A percentile compares a stretch with the other conserved stretches of the same genome.
Evolutionary conservation across 2,113 vertebrate genomes (phyloP).

Genomic region (Varanus salvator): DNA sequence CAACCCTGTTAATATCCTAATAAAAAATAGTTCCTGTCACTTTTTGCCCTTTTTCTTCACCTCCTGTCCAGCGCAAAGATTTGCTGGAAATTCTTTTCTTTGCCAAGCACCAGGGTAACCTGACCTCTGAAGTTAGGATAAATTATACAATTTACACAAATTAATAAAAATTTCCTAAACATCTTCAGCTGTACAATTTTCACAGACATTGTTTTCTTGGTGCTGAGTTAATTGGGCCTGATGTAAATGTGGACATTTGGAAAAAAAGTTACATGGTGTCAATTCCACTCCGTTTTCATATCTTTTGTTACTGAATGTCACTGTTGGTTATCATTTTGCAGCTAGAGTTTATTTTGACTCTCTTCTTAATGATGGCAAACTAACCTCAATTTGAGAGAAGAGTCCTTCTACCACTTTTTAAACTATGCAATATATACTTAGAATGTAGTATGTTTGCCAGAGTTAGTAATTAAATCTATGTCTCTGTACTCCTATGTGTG

Average conservation of each 20-base stretch:
- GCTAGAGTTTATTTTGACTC: not conserved
- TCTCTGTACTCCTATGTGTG: constrained; percentile 6
- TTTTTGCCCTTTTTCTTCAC: not conserved
- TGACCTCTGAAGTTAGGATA: constrained; percentile 7
- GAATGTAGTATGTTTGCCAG: not conserved
- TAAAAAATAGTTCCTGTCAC: not conserved
- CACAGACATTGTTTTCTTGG: not conserved
- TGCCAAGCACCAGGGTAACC: not conserved
- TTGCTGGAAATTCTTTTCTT: not conserved
- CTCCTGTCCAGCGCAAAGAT: not conserved
- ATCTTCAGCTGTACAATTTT: constrained; percentile 1
- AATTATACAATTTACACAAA: constrained; percentile 12
- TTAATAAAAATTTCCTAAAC: not conserved
- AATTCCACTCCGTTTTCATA: not conserved
- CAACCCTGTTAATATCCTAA: not conserved
- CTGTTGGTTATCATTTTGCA: not conserved
- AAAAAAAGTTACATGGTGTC: not conserved
- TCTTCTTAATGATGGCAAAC: not conserved
- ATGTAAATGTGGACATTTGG: not conserved
- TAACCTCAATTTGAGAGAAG: not conserved
- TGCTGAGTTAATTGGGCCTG: not conserved
- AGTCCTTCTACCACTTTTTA: not conserved
- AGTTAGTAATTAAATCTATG: not conserved
- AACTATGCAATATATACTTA: not conserved
- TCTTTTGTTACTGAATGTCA: not conserved